Evolutionary conservation across 2,888 invertebrate species (phyloP), one percentile per base, ranked within the genome.

Genomic region (Drosophila mayaguana): DNA sequence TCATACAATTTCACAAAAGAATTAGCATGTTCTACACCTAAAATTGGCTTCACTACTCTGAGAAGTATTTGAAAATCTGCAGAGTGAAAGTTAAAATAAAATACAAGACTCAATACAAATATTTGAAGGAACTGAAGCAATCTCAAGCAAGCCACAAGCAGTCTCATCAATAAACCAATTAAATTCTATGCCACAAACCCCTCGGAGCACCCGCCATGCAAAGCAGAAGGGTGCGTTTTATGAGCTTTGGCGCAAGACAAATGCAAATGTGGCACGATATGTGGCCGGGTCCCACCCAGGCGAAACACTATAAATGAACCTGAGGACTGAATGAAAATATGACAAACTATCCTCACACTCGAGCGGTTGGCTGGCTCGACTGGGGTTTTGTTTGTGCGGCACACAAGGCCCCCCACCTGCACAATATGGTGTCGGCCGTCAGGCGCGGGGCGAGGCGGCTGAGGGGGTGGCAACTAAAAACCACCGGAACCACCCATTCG

Each of bases 251-350:
- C 60, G 11, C 45, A 87, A 90, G 89, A 90, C 83, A 89, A 89
- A 91, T 89, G 90, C 77, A 78, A 80, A 76, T 79, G 75, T 81
- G 87, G 76, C 90, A 90, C 84, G 91, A 78, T 62, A 81, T 60
- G 66, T 46, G 67, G 63, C 63, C 62, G 42, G 62, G 61, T 65
- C 59, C 61, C 75, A 69, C 68, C 54, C 72, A 69, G 57, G 25
- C 45, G 12, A 11, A 18, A 45, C 34, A n/a, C 8, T 25, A 36
- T 48, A 42, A 63, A 57, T 64, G 66, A 59, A 20, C 45, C 63
- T 32, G 22, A 38, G 63, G 43, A 51, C 53, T 69, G 59, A 60
- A 74, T 65, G 79, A 46, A 57, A 78, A 77, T 75, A 85, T 80
- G 82, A 78, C 76, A 88, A 83, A 89, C 89, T 89, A 85, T 80